A percentile compares a stretch with the other conserved stretches of the same genome.
Conservation (phyloP, 2,888 invertebrate genomes). For the Chloromyia formosa region DNA sequence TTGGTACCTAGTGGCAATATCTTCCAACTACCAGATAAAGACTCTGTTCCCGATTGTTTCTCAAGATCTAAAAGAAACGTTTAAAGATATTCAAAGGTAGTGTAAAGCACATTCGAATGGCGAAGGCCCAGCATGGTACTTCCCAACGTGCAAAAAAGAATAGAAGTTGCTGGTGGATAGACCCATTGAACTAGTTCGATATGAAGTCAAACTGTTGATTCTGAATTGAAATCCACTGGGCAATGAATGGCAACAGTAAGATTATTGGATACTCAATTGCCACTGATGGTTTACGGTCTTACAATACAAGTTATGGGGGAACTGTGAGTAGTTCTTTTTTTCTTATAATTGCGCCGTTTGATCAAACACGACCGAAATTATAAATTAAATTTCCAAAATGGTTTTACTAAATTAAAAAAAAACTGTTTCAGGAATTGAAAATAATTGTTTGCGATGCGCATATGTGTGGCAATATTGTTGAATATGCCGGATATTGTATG, state of each 20-base stretch:
- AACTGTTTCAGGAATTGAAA: too few relatives aligned
- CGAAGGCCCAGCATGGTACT: constrained; percentile 17
- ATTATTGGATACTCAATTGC: too few relatives aligned
- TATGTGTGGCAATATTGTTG: too few relatives aligned
- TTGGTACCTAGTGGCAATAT: constrained; percentile 9
- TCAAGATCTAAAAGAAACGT: not conserved
- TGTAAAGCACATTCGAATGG: not conserved
- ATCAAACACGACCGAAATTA: too few relatives aligned
- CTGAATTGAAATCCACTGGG: not conserved
- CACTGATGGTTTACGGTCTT: too few relatives aligned
- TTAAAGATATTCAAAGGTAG: not conserved
- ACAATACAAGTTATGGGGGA: too few relatives aligned
- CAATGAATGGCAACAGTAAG: not conserved
- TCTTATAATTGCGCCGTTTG: too few relatives aligned
- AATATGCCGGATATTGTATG: too few relatives aligned
- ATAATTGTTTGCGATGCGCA: too few relatives aligned
- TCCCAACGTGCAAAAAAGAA: not conserved
- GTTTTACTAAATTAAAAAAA: too few relatives aligned
- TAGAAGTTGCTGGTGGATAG: not conserved
- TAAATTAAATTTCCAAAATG: too few relatives aligned
- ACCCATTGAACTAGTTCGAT: constrained; percentile 28
- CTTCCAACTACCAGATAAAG: constrained; percentile 14
- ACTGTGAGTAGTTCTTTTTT: too few relatives aligned
- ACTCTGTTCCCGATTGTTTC: not conserved
- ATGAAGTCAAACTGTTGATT: not conserved